phyloP scores from a whole-genome alignment of 2,113 vertebrate genomes.

The Gorsachius goisagi region DNA sequence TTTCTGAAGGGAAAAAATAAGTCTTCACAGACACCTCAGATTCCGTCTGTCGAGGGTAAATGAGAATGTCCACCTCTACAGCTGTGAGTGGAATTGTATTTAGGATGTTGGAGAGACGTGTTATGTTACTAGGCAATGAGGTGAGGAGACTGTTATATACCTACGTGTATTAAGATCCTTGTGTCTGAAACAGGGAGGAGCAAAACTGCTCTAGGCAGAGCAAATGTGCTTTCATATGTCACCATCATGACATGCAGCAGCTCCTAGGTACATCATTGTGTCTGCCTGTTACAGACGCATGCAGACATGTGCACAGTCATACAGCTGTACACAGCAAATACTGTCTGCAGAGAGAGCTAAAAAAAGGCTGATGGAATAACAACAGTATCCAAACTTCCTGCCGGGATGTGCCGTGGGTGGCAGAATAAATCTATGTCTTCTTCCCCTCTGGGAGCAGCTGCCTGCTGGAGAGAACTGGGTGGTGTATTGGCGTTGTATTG shows the following conservation, averaged over 20 bases:
- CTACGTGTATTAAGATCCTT: not conserved
- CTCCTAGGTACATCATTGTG: not conserved
- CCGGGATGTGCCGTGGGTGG: not conserved
- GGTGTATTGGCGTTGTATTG: not conserved
- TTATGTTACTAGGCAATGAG: not conserved
- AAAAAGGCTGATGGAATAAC: not conserved
- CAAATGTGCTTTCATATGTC: not conserved
- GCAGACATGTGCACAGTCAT: not conserved
- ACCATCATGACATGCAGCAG: not conserved
- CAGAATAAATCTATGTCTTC: not conserved
- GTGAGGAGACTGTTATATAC: not conserved
- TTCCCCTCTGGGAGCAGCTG: slow-evolving; percentile 19
- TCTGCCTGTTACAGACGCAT: not conserved
- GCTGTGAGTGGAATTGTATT: not conserved
- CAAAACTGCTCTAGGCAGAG: not conserved
- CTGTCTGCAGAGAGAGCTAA: not conserved
- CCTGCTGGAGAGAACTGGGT: not conserved
- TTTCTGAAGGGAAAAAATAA: not conserved
- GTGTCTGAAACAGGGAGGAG: not conserved
- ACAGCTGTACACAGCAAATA: not conserved
- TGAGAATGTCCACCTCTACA: not conserved
- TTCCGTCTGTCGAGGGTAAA: not conserved
- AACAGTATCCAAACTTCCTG: slow-evolving; percentile 6
- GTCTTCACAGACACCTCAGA: not conserved
- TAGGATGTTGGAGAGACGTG: not conserved